These are phyloP conservation scores for Tetramorium alpestre DNA, from an alignment of 1,140 invertebrate species.

Conservation along the genomic window DNA sequence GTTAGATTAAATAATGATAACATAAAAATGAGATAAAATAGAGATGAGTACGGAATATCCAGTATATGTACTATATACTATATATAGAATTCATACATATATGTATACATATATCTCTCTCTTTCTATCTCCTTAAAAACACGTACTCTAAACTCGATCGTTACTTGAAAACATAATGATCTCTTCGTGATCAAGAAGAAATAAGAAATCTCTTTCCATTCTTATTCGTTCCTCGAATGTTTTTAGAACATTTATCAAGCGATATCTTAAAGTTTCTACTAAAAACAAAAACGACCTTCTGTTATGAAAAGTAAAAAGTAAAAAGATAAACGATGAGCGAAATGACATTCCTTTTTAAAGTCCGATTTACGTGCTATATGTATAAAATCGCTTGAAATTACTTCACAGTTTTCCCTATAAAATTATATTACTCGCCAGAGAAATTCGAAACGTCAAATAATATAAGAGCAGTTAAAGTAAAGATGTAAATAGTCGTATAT, in stretches of 20 bases:
- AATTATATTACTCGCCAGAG: neutral
- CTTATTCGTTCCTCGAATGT: neutral
- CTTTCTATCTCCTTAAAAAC: too few relatives aligned
- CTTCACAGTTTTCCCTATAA: neutral
- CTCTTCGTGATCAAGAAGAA: neutral
- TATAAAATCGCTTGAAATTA: conserved; percentile 16
- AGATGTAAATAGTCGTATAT: neutral
- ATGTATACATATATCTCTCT: too few relatives aligned
- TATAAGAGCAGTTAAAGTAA: conserved; percentile 13
- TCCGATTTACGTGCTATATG: neutral
- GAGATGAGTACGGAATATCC: neutral
- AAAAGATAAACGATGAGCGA: neutral
- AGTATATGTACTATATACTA: too few relatives aligned
- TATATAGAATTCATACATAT: too few relatives aligned
- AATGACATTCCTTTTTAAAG: neutral
- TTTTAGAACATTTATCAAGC: neutral
- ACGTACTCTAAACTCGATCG: neutral
- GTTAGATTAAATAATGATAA: neutral
- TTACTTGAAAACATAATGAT: conserved; percentile 30
- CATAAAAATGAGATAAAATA: neutral
- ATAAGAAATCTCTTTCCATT: neutral
- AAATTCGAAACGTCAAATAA: neutral
- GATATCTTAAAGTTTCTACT: neutral
- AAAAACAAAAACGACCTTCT: neutral
- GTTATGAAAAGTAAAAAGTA: neutral